Evolutionary conservation across 2,113 vertebrate species (phyloP).

Genomic region (Loxodonta africana): DNA sequence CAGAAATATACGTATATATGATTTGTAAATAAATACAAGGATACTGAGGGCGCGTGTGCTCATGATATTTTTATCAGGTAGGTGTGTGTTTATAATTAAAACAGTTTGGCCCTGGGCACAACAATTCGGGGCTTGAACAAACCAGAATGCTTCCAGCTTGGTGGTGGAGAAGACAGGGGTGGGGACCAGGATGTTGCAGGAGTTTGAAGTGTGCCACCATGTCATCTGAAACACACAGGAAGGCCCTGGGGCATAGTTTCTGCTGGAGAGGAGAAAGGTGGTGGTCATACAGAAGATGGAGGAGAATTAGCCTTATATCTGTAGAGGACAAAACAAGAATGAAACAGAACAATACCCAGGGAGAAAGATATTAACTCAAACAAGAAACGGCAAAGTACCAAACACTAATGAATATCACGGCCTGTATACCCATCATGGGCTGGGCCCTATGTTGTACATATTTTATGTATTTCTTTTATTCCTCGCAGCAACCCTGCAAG

Average conservation of each 20-base stretch:
- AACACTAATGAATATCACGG: neutral
- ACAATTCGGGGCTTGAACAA: neutral
- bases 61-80: neutral
- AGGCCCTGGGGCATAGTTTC: neutral
- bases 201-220: neutral
- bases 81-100: neutral
- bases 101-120: neutral
- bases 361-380: neutral
- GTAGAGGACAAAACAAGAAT: neutral
- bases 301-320: neutral
- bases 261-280: neutral
- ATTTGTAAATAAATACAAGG: conserved; percentile 34
- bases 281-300: neutral
- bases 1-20: neutral
- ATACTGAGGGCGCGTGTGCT: neutral
- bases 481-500: neutral
- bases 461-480: neutral
- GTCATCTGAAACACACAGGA: neutral
- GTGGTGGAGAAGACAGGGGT: neutral
- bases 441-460: neutral
- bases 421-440: neutral
- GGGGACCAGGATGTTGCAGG: neutral
- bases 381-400: neutral
- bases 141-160: neutral
- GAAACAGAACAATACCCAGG: neutral